Conservation (phyloP, 1,140 invertebrate species). For the Drosophila micromelanica region DNA sequence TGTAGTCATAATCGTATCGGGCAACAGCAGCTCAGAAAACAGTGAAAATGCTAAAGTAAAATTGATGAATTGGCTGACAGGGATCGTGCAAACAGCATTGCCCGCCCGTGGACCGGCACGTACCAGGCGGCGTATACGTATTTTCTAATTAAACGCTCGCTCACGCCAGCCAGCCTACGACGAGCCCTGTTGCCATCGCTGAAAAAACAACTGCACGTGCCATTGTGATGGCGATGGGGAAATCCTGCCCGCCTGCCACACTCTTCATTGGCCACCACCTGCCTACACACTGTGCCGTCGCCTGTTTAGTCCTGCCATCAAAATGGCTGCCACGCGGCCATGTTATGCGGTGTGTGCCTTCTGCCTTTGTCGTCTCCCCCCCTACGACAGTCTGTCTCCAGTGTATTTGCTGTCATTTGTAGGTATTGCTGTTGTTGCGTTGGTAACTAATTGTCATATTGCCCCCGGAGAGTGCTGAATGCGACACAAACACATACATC, state of each 20-base stretch:
- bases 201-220: conserved; percentile 60
- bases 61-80: conserved; percentile 75
- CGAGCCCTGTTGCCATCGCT: conserved; percentile 8
- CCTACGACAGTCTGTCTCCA: conserved; percentile 26
- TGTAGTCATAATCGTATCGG: conserved; percentile 36
- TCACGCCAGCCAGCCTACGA: conserved; percentile 9
- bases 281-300: conserved; percentile 31
- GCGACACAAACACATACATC: conserved; percentile 45
- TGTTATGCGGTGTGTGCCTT: conserved; percentile 66
- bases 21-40: conserved; percentile 19
- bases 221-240: conserved; percentile 31
- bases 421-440: conserved; percentile 82
- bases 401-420: conserved; percentile 78
- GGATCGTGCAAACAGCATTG: conserved; percentile 40
- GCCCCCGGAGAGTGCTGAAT: conserved; percentile 64
- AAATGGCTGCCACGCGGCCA: conserved; percentile 78
- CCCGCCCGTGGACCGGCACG: conserved; percentile 43
- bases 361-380: neutral
- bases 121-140: conserved; percentile 71
- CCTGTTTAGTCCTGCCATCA: conserved; percentile 68
- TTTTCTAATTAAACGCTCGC: conserved; percentile 77
- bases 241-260: neutral
- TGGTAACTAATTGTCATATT: conserved; percentile 83
- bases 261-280: conserved; percentile 24
- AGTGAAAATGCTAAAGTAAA: conserved; percentile 46